These are phyloP conservation scores for Rhinolophus sinicus DNA, from an alignment of 2,113 vertebrate species.

Conservation along the genomic window DNA sequence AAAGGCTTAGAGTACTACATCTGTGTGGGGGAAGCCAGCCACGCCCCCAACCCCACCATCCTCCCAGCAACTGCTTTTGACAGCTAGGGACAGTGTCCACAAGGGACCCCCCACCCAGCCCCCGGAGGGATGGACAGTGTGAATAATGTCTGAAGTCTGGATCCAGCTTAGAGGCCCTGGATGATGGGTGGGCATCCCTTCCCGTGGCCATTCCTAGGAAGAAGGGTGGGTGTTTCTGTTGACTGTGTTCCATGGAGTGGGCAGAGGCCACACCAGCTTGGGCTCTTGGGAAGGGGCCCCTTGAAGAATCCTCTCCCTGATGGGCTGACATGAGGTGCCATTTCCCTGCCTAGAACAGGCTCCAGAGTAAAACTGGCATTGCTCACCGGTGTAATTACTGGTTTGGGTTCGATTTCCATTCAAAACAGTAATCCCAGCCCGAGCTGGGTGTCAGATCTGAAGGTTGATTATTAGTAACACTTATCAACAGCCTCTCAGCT, in stretches of 20 bases:
- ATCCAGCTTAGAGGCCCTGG: background rate
- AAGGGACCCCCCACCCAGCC: background rate
- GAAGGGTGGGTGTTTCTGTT: background rate
- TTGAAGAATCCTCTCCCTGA: background rate
- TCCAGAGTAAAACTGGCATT: conserved; percentile 59
- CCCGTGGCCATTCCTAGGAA: background rate
- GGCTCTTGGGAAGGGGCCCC: background rate
- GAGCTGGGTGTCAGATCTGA: conserved; percentile 77
- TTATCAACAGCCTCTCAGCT: conserved; percentile 61
- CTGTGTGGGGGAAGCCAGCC: background rate
- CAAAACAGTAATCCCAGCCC: conserved; percentile 74
- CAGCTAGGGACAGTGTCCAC: background rate
- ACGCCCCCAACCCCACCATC: too few relatives aligned
- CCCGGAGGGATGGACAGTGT: background rate
- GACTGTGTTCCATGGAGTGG: background rate
- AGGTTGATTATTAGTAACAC: conserved; percentile 74
- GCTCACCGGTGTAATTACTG: conserved; percentile 63
- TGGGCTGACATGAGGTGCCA: background rate
- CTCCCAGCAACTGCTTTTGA: background rate
- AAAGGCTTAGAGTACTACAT: background rate
- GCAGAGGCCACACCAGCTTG: background rate
- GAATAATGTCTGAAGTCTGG: background rate
- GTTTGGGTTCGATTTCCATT: conserved; percentile 75
- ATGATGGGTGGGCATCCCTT: fast-evolving
- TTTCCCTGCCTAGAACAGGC: conserved; percentile 36